These are phyloP conservation scores for Oopsacas minuta DNA, from an alignment of 37 sponge, comb jelly and placozoan genomes.

Conservation along the genomic window DNA sequence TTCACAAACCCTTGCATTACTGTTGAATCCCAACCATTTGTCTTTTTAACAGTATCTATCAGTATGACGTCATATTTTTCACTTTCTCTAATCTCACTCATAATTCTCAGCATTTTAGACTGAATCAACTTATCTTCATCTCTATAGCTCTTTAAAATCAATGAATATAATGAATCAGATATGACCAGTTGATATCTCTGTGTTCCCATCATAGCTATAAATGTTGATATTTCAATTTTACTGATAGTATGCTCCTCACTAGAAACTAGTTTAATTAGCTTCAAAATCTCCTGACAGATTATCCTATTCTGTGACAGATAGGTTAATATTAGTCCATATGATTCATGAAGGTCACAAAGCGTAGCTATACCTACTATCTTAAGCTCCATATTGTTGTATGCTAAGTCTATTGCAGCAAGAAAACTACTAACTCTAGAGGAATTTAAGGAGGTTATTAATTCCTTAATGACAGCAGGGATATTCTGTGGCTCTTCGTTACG, in stretches of 20 bases:
- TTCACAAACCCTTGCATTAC: not conserved
- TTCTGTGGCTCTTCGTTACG: not conserved
- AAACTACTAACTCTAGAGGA: not conserved
- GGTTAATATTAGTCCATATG: not conserved
- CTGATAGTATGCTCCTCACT: not conserved
- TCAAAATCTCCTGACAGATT: not conserved
- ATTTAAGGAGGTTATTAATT: not conserved
- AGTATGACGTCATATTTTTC: not conserved
- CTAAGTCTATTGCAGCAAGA: not conserved
- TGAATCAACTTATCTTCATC: conserved; percentile 1
- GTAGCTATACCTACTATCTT: not conserved
- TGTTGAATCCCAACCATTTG: not conserved
- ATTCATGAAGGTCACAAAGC: not conserved
- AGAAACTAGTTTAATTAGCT: not conserved
- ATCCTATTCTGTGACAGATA: not conserved
- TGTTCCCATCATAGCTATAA: not conserved
- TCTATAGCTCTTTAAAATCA: not conserved
- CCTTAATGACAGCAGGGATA: not conserved
- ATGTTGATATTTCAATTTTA: not conserved
- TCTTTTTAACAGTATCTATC: not conserved
- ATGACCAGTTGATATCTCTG: not conserved
- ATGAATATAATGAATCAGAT: not conserved
- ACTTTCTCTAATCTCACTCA: not conserved
- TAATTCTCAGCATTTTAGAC: not conserved
- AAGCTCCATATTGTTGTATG: not conserved